phyloP scores from a whole-genome alignment of 2,888 invertebrate species.

The Eristalinus aeneus region DNA sequence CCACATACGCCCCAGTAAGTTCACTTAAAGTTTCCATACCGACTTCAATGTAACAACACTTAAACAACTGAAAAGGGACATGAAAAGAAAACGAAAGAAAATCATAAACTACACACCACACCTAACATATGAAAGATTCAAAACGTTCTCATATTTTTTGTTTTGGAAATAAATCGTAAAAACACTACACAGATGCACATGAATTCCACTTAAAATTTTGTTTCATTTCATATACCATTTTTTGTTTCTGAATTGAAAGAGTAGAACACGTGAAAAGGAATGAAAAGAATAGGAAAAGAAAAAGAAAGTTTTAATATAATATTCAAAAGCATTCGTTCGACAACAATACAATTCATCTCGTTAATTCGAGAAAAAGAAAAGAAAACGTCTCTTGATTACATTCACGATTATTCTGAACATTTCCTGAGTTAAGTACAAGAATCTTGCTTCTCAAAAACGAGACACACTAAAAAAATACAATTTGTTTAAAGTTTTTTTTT shows the following conservation, averaged over 20 bases:
- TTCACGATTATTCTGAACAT: conserved; percentile 57
- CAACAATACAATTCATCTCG: conserved; percentile 31
- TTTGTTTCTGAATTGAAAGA: conserved; percentile 40
- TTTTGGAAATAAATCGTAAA: conserved; percentile 18
- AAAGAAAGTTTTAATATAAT: neutral
- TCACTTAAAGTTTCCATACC: neutral
- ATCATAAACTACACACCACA: conserved; percentile 42
- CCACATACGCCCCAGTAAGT: conserved; percentile 5
- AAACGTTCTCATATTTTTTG: conserved; percentile 2
- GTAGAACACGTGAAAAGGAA: conserved; percentile 72
- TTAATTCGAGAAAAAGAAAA: conserved; percentile 3
- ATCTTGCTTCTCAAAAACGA: conserved; percentile 23
- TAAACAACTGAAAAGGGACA: neutral
- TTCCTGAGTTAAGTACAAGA: conserved; percentile 13
- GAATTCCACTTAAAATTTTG: conserved; percentile 25
- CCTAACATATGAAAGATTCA: conserved; percentile 14
- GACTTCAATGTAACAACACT: neutral
- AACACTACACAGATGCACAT: conserved; percentile 58
- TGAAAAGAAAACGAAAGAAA: neutral
- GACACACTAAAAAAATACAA: conserved; percentile 35
- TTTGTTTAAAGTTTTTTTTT: too few relatives aligned
- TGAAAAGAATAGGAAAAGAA: neutral
- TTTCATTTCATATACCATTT: conserved; percentile 14
- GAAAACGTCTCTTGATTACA: conserved; percentile 38
- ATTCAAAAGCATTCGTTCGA: conserved; percentile 56